A percentile compares a stretch with the other conserved stretches of the same genome.
Conservation (phyloP, 2,113 vertebrate species). For the Entelurus aequoreus region DNA sequence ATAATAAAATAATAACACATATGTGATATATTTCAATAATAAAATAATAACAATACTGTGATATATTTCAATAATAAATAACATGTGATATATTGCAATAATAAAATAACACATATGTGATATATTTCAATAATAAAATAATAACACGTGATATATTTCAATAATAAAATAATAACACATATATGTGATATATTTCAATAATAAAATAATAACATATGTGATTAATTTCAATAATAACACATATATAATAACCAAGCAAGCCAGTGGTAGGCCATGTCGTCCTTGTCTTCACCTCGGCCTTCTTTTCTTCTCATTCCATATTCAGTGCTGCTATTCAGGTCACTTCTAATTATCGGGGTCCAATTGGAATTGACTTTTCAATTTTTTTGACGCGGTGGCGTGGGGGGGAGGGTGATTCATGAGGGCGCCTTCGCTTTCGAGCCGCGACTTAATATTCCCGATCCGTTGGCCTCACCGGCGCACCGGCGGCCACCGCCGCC, state of each 20-base stretch:
- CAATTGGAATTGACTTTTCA: conserved; percentile 75
- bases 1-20: too few relatives aligned
- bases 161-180: too few relatives aligned
- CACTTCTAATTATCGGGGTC: conserved; percentile 69
- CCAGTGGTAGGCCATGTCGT: conserved; percentile 40
- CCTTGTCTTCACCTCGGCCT: conserved; percentile 42
- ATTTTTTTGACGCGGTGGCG: conserved; percentile 56
- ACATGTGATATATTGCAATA: too few relatives aligned
- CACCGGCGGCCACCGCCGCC: background rate
- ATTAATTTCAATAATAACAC: too few relatives aligned
- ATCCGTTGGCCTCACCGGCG: conserved; percentile 57
- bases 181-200: too few relatives aligned
- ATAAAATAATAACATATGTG: too few relatives aligned
- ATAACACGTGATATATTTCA: too few relatives aligned
- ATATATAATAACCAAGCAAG: background rate
- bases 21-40: too few relatives aligned
- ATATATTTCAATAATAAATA: too few relatives aligned
- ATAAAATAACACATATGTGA: too few relatives aligned
- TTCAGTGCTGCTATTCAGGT: conserved; percentile 61
- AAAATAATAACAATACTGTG: too few relatives aligned
- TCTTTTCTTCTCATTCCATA: conserved; percentile 47
- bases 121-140: too few relatives aligned
- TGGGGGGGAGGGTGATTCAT: conserved; percentile 38
- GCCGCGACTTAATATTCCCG: conserved; percentile 62
- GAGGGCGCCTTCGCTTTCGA: conserved; percentile 11